Evolutionary conservation across 1,140 invertebrate species (phyloP).

Genomic region (Cardiocondyla obscurior): DNA sequence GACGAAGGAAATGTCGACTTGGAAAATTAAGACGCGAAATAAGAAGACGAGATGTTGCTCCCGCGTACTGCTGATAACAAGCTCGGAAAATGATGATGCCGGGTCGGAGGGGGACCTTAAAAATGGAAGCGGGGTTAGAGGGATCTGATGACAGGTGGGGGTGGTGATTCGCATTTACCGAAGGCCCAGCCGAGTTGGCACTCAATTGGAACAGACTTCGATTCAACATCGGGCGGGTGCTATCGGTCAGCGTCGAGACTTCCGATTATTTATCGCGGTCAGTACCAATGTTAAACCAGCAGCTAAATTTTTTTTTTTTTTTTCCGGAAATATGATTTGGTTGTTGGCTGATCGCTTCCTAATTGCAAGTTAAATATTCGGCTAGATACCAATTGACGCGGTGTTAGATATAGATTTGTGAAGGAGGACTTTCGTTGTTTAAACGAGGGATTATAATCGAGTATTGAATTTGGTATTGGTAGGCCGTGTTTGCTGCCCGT

Average conservation of each 20-base stretch:
- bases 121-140: background rate
- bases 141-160: constrained; percentile 26
- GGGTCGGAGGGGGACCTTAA: background rate
- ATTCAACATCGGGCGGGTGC: constrained; percentile 4
- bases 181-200: constrained; percentile 38
- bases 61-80: constrained; percentile 9
- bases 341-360: constrained; percentile 7
- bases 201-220: constrained; percentile 11
- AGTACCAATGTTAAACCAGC: background rate
- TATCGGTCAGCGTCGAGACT: background rate
- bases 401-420: background rate
- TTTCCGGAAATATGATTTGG: background rate
- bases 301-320: no score
- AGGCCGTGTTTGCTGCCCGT: background rate
- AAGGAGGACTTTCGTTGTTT: background rate
- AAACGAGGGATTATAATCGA: background rate
- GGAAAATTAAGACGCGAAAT: background rate
- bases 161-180: constrained; percentile 13
- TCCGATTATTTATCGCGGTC: background rate
- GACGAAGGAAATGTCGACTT: background rate
- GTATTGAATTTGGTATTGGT: constrained; percentile 16
- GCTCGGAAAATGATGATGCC: constrained; percentile 9
- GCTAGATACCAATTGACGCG: background rate
- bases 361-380: background rate
- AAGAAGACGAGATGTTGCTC: background rate